Evolutionary conservation across 2,888 invertebrate genomes (phyloP).

Genomic region (Ectobius pallidus): DNA sequence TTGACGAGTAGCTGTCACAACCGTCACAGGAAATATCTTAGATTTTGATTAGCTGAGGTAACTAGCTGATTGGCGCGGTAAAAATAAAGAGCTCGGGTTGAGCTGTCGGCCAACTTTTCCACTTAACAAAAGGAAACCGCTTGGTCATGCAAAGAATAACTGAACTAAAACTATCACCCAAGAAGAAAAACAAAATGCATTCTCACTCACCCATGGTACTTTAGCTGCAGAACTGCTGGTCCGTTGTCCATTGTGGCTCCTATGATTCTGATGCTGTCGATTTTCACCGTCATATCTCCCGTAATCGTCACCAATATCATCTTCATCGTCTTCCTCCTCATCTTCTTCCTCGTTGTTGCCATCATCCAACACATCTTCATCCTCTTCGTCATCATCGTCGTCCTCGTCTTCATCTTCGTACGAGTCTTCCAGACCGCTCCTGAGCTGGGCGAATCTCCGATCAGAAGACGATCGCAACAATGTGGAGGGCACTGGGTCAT

Average conservation of each 20-base stretch:
- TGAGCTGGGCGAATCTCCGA: neutral
- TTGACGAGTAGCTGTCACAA: no score
- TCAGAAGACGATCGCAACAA: slow-evolving; percentile 2
- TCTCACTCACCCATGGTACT: neutral
- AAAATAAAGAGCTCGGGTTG: no score
- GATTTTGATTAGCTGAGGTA: no score
- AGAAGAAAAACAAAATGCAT: no score
- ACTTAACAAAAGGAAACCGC: no score
- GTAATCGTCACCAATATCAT: neutral
- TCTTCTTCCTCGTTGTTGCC: neutral
- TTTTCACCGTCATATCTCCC: neutral
- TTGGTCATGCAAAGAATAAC: no score
- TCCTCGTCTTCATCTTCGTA: slow-evolving; percentile 10
- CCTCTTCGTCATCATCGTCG: slow-evolving; percentile 6
- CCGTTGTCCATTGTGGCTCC: neutral
- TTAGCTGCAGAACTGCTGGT: neutral
- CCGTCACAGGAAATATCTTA: no score
- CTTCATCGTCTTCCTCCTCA: neutral
- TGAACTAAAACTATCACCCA: no score
- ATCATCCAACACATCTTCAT: neutral
- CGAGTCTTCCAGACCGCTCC: neutral
- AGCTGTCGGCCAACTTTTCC: no score
- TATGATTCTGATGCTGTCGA: neutral
- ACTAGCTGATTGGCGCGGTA: no score
- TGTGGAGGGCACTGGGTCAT: neutral